Evolutionary conservation across 2,797 vertebrate genomes (phyloP), one percentile per base, ranked within the genome.

Genomic region (Nyctalus aviator): DNA sequence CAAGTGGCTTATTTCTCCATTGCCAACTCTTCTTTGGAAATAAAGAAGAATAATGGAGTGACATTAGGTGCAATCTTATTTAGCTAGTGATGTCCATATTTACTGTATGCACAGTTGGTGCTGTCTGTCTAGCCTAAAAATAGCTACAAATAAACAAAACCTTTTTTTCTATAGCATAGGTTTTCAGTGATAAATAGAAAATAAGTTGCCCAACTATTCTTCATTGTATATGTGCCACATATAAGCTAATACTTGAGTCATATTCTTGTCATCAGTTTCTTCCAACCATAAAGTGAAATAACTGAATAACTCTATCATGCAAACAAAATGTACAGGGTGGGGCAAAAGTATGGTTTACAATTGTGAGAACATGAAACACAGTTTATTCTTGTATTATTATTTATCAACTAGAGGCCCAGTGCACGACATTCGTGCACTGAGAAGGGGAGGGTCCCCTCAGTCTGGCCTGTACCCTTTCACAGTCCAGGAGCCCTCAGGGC

Each of bases 91-190:
- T 73, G 14, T 66, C 41, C 66, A 73, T 64, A 79, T 90, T n/a
- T 86, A 48, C 44, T 81, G 21, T 88, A 68, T 32, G 41, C 23
- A 75, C 30, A 62, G 37, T 2, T 96, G 79, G 30, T 86, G 7
- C 35, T 94, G 18, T 85, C 72, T 95, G 88, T 96, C 12, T 4
- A 93, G n/a, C 81, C 11, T 93, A 93, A 93, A 83, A 92, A 53
- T 18, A 68, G 55, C 15, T 77, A 48, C n/a, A 64, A n/a, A 64
- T 77, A 62, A 90, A 44, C n/a, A 64, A 71, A 81, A 66, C 11
- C 1, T 53, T 14, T 94, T 87, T 87, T 84, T 11, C 57, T 72
- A 8, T 72, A 69, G 32, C 18, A 53, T 5, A 95, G 18, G 35
- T 84, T 90, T 95, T 55, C 53, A 79, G 59, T 73, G 64, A 93